Conservation (phyloP, 2,888 invertebrate genomes). For the Phyllotreta striolata region DNA sequence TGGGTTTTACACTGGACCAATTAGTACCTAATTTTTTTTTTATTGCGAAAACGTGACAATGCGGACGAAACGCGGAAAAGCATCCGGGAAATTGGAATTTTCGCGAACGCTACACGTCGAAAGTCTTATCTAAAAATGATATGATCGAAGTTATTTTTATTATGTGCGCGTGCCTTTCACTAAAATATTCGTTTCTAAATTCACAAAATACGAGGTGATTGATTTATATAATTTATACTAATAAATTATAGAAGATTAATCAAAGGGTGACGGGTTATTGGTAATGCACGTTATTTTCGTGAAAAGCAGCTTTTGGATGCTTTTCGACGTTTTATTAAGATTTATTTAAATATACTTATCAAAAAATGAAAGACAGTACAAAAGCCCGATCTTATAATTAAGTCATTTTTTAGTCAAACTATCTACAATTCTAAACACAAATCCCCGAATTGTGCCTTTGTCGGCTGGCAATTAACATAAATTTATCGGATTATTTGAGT, state of each 20-base stretch:
- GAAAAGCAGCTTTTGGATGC: conserved; percentile 35
- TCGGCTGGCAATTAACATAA: conserved; percentile 46
- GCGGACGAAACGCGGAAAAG: conserved; percentile 33
- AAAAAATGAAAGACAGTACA: conserved; percentile 44
- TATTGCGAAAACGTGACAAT: conserved; percentile 47
- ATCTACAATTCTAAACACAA: conserved; percentile 59
- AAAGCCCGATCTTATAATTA: conserved; percentile 46
- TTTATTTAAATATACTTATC: conserved; percentile 22
- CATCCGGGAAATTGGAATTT: conserved; percentile 16
- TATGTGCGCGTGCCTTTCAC: conserved; percentile 17
- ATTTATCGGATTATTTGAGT: conserved; percentile 46
- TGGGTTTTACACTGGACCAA: conserved; percentile 62
- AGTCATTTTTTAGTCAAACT: conserved; percentile 42
- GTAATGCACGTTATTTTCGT: conserved; percentile 25
- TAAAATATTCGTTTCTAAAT: not conserved
- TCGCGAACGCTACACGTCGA: conserved; percentile 21
- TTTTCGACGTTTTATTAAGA: conserved; percentile 39
- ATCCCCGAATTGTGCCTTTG: conserved; percentile 50
- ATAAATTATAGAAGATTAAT: not conserved
- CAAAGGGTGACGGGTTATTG: not conserved
- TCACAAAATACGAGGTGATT: too few species aligned
- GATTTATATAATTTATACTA: too few species aligned
- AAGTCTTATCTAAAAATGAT: conserved; percentile 25
- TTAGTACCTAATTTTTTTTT: conserved; percentile 50
- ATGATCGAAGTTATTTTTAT: conserved; percentile 20